Evolutionary conservation across 2,113 vertebrate species (phyloP), one percentile per base, ranked within the genome.

Genomic region (Poicephalus meyeri): DNA sequence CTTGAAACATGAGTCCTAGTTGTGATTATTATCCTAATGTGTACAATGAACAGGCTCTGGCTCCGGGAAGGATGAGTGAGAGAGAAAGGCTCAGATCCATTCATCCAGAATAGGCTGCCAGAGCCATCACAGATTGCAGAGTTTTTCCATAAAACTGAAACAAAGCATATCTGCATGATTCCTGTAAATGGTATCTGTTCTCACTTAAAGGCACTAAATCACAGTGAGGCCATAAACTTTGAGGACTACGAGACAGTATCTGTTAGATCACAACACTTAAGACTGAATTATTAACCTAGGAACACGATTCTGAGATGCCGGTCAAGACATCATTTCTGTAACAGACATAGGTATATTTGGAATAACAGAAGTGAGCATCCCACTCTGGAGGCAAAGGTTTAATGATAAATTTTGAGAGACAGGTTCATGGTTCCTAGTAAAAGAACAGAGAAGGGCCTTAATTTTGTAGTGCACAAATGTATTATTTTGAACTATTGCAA

Each of bases 361-460:
- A 86, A 63, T 47, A 87, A 60, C 31, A 56, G 26, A 66, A 65
- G 7, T 37, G 6, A 77, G 17, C 19, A 66, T 50, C 25, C 26
- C 20, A 47, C 73, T 68, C 42, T 64, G n/a, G n/a, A 88, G n/a
- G 23, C 31, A 80, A 70, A 80, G 3, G 1, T 65, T 66, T 52
- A 72, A 52, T 7, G 7, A 47, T 9, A n/a, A 39, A 63, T 83
- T 64, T 88, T 86, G 58, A 53, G 35, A 79, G 18, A 33, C 16
- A 28, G 1, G 4, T 66, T 42, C 0, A 0, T 37, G 44, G 25
- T 58, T 86, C 46, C 58, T 83, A 1, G 3, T 53, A 81, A 66
- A 93, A 23, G 35, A 82, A 55, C 7, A 74, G 61, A 52, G 56
- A 60, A n/a, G 7, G 63, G 17, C 16, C 37, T 80, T 66, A 39